Base-by-base conservation (phyloP, 2,888 invertebrate genomes). In the Drosophila villosipedis region DNA sequence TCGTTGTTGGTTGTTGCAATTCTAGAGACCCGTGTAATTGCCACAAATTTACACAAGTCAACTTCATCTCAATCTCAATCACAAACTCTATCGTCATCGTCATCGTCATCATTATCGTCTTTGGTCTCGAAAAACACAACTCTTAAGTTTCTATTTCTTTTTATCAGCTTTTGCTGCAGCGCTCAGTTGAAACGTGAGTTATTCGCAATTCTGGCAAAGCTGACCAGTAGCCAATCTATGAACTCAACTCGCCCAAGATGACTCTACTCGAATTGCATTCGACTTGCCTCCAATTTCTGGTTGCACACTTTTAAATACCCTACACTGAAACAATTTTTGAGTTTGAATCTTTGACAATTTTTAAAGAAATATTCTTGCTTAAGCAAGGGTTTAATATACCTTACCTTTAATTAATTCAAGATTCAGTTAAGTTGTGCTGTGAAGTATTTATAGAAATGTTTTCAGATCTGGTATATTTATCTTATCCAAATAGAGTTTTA, bases 1-100 rank as follows among this genome's bases (percentile, higher is more conserved):
- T 39, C 62, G 31, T 47, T 47, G 22, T 47, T 47, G 63, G 6
- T 74, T 81, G 78, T 68, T 82, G 82, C 82, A 82, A 82, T 82
- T 80, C 82, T 82, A 68, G 67, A 68, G 68, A 54, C 78, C 80
- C 78, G 67, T 82, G 83, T 82, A 82, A 82, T 82, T 82, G 82
- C 80, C 76, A 71, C 83, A 82, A 83, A 82, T 82, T 78, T 82
- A 80, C 82, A 82, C 68, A 82, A 47, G 78, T 78, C 80, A 74
- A 73, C 75, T 63, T 39, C 62, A 59, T 22, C 64, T 47, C 47
- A 47, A 47, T 47, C 47, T 16, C 47, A 47, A 47, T 47, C 14
- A 22, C 47, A 22, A 25, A 25, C 47, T 47, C 58, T 43, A 57
- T 54, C 62, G 25, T 47, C 76, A 53, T 64, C 68, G 57, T 41